Percentiles rank a stretch among this genome's conserved stretches.
These are phyloP conservation scores for Lepus townsendii DNA, from an alignment of 2,797 vertebrate species.

Conservation along the genomic window DNA sequence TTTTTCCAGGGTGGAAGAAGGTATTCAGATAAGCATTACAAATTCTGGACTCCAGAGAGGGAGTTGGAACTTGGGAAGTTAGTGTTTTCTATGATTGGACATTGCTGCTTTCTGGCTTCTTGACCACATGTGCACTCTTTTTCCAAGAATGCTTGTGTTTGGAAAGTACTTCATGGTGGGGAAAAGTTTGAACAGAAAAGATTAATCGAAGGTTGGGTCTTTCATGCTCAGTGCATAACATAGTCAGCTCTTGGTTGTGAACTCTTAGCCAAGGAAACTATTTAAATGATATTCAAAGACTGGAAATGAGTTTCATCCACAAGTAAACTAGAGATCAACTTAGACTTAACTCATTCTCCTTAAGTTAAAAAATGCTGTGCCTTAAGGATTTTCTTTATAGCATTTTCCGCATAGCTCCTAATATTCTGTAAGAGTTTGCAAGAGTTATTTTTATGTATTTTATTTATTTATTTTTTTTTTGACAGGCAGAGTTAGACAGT, in stretches of 20 bases:
- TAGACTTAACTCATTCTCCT: constrained; percentile 52
- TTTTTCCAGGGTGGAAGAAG: constrained; percentile 58
- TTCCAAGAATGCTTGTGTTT: constrained; percentile 78
- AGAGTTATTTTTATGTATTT: constrained; percentile 56
- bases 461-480: neutral
- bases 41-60: constrained; percentile 66
- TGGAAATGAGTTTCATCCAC: constrained; percentile 51
- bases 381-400: constrained; percentile 21
- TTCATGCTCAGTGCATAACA: constrained; percentile 63
- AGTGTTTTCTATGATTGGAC: constrained; percentile 72
- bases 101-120: constrained; percentile 72
- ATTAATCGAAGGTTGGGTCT: constrained; percentile 76
- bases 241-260: constrained; percentile 72
- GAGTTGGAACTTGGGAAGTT: constrained; percentile 60
- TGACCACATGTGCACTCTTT: constrained; percentile 67
- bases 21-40: constrained; percentile 72
- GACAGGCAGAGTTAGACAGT: no score
- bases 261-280: constrained; percentile 72
- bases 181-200: constrained; percentile 81
- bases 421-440: neutral
- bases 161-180: constrained; percentile 71
- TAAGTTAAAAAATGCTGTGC: constrained; percentile 13
- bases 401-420: constrained; percentile 29
- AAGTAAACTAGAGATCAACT: constrained; percentile 58
- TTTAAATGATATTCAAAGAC: constrained; percentile 71